Evolutionary conservation across 1,140 invertebrate genomes (phyloP).

Genomic region (Liolophura sinensis): DNA sequence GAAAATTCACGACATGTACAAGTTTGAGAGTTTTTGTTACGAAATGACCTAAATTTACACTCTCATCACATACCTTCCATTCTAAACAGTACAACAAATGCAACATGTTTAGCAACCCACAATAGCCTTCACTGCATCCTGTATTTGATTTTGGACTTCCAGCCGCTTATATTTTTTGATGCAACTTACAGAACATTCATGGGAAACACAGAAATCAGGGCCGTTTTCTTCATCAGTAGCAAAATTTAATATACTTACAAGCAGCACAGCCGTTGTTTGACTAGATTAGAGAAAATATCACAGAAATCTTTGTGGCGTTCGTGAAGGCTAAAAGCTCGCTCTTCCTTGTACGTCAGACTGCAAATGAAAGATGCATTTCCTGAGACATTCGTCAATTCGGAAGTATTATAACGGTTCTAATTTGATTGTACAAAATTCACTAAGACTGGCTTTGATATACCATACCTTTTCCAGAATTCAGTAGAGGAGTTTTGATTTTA

Average conservation of each 20-base stretch:
- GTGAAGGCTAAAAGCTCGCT: slow-evolving; percentile 43
- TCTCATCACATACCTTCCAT: too few species aligned
- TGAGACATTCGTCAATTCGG: neutral
- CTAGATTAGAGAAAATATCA: slow-evolving; percentile 46
- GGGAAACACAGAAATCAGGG: neutral
- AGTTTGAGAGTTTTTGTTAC: neutral
- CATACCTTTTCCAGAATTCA: neutral
- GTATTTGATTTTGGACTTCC: too few species aligned
- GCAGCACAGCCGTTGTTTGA: slow-evolving; percentile 46
- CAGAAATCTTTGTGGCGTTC: slow-evolving; percentile 35
- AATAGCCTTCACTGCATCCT: too few species aligned
- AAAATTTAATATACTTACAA: slow-evolving; percentile 33
- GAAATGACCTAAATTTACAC: neutral
- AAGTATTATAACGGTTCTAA: neutral
- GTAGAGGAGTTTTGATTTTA: neutral
- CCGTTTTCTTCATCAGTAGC: too few species aligned
- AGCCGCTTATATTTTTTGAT: too few species aligned
- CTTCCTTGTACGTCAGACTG: slow-evolving; percentile 47
- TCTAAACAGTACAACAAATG: too few species aligned
- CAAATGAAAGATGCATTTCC: slow-evolving; percentile 17
- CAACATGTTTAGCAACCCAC: too few species aligned
- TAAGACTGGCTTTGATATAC: neutral
- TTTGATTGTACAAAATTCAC: neutral
- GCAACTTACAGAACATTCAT: neutral
- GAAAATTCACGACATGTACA: neutral